These are phyloP conservation scores for Bilobella aurantiaca DNA, from an alignment of 1,140 invertebrate species.

Conservation along the genomic window DNA sequence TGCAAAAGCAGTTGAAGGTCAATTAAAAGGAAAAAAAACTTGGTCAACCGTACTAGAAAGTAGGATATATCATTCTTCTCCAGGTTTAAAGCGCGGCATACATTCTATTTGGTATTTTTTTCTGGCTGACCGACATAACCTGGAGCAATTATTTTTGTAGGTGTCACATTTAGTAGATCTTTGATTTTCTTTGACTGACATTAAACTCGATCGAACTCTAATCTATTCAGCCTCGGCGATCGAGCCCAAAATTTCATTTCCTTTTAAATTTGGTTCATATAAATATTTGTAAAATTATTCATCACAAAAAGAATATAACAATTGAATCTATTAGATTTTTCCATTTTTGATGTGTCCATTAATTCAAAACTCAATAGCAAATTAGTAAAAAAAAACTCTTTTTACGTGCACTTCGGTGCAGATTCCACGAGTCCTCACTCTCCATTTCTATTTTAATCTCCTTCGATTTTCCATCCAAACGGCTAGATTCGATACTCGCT, in stretches of 20 bases:
- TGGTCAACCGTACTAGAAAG: not conserved
- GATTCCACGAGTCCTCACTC: not conserved
- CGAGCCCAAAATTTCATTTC: not conserved
- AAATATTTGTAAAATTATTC: too few species aligned
- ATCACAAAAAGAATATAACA: too few species aligned
- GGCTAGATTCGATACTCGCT: not conserved
- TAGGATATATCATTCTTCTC: not conserved
- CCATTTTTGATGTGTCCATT: not conserved
- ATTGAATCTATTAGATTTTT: not conserved
- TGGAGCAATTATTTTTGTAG: not conserved
- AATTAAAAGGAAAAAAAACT: not conserved
- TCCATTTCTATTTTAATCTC: not conserved
- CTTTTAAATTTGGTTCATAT: not conserved
- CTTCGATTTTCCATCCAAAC: not conserved
- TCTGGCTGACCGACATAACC: not conserved
- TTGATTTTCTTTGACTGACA: not conserved
- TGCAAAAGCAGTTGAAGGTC: not conserved
- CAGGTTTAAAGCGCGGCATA: not conserved
- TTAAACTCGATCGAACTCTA: not conserved
- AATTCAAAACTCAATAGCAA: not conserved
- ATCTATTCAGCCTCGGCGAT: not conserved
- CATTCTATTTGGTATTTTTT: not conserved
- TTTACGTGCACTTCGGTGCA: not conserved
- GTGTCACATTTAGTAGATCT: not conserved
- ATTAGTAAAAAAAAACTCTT: not conserved